Evolutionary conservation across 2,888 invertebrate genomes (phyloP), one percentile per base, ranked within the genome.

Genomic region (Vanessa cardui): DNA sequence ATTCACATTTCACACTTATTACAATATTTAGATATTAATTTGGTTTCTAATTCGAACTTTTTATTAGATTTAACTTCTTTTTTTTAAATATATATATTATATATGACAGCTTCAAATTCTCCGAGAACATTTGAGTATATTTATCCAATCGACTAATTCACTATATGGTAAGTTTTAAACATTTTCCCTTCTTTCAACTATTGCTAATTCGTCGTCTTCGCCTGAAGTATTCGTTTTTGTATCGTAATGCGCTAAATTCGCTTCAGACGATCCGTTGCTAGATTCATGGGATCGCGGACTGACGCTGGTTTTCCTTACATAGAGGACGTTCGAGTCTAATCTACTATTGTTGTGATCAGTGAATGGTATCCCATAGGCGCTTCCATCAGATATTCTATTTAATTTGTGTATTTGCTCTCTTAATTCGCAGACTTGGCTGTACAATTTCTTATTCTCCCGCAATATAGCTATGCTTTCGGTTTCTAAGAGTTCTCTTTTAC

Each of bases 381-480:
- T 89, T 0, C 90, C 87, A 56, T 92, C 92, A 0, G 92, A 92
- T 79, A 92, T 88, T 77, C 92, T 82, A 73, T 92, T 92, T 15
- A 92, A 63, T 72, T 91, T 91, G 58, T 92, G 92, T 76, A 92
- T 92, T 71, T 92, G 92, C 69, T 92, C 92, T 59, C 92, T 82
- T 8, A 92, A 70, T 68, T 92, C 92, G 54, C 91, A 92, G 1
- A 92, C 91, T 81, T 92, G 92, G 2, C 88, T 80, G 60, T 92
- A 92, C 1, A 98, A 83, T 81, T 98, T 97, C 81, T 98, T 98
- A 82, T 98, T 98, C 77, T 98, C 98, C 47, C 98, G 93, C 80
- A 98, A 96, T 73, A 98, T 92, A 0, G 96, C 95, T 77, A 97
- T 93, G 83, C 98, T 98, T 79, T 98, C 98, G 0, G 98, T 97